Conservation (phyloP, 2,797 vertebrate species). For the Aotus griseimembra region DNA sequence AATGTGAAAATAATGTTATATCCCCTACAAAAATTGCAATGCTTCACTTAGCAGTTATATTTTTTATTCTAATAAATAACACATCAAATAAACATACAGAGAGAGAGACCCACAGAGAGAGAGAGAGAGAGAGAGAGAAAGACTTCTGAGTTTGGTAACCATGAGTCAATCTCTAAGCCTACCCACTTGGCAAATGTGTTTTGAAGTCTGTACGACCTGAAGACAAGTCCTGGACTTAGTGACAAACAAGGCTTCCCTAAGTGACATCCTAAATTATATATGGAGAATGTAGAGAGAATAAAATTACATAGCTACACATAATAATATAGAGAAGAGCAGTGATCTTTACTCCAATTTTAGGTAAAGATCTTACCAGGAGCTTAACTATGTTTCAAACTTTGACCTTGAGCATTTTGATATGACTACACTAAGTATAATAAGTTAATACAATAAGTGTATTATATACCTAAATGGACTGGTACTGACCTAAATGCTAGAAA, state of each 20-base stretch:
- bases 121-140: neutral
- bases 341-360: neutral
- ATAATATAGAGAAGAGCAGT: neutral
- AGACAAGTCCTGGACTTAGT: neutral
- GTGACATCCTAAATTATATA: neutral
- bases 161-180: neutral
- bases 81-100: neutral
- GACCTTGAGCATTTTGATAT: neutral
- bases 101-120: fast-evolving
- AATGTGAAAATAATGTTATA: neutral
- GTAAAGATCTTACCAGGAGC: neutral
- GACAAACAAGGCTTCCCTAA: neutral
- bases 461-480: neutral
- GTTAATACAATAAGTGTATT: neutral
- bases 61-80: neutral
- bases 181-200: neutral
- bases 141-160: neutral
- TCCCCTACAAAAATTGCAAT: neutral
- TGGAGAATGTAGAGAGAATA: neutral
- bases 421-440: neutral
- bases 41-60: neutral
- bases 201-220: neutral
- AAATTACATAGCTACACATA: neutral
- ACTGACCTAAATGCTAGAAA: neutral
- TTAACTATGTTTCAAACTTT: neutral